Base-by-base conservation (phyloP, 2,113 vertebrate genomes). In the Tamias sibiricus region DNA sequence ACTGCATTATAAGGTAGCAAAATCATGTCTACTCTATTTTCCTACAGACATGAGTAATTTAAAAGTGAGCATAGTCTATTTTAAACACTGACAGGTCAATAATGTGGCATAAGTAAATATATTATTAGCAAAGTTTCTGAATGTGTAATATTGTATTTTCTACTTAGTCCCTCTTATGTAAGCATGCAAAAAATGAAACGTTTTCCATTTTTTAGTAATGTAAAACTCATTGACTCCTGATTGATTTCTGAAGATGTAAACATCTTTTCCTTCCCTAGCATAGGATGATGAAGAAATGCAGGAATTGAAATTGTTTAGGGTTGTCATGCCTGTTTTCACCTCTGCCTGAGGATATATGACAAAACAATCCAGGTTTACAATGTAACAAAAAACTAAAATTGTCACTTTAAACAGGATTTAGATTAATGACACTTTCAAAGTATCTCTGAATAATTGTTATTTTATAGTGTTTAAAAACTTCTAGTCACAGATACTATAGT, bases 311-410 rank as follows among this genome's bases (percentile, higher is more conserved):
- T 79, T 68, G 14, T 76, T 62, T 40, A 75, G 13, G 42, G 6
- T 24, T 30, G 6, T 20, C 64, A 26, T 52, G 35, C 19, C 24
- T 92, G 6, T 44, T 91, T 81, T 66, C 14, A 68, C 75, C 7
- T 59, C 69, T 62, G 26, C 16, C 68, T 62, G 44, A 54, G 8
- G 4, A 62, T 66, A 90, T 32, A 85, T 64, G 6, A 76, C 26
- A 87, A 93, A 91, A 91, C 19, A 77, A 35, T 77, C 49, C 40
- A 66, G 57, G 76, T 84, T 89, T 64, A 90, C 97, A 87, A 71
- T 82, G 10, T 72, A 93, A 95, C 37, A 91, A 86, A 91, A 84
- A 79, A 77, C n/a, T 80, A 72, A 94, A 96, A 87, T 54, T 88
- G 80, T 44, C 24, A 64, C 71, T 90, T 59, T 76, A 52, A 90